Conservation (phyloP, 2,113 vertebrate genomes). For the Suncus etruscus region DNA sequence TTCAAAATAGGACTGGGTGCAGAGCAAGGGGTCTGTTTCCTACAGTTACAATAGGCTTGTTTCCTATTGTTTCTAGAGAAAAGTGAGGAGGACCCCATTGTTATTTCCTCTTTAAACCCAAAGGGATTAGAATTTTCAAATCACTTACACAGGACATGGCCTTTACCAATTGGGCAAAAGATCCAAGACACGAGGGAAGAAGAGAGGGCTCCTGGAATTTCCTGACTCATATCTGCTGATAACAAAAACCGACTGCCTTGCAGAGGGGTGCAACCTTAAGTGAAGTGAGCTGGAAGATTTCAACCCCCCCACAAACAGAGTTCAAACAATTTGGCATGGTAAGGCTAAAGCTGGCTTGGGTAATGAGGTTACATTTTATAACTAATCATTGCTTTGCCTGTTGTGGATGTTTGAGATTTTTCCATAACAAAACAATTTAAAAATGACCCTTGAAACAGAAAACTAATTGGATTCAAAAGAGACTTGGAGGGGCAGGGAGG, state of each 20-base stretch:
- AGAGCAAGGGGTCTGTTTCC: background rate
- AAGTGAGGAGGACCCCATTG: conserved; percentile 1
- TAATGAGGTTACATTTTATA: conserved; percentile 13
- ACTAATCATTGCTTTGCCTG: background rate
- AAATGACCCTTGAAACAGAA: conserved; percentile 54
- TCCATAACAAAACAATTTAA: conserved; percentile 21
- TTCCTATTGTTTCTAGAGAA: background rate
- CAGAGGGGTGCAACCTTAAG: background rate
- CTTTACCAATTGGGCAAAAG: conserved; percentile 38
- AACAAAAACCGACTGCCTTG: background rate
- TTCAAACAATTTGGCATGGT: conserved; percentile 29
- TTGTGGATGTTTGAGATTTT: conserved; percentile 9
- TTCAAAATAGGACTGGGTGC: background rate
- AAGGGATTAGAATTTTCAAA: conserved; percentile 44
- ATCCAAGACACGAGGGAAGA: background rate
- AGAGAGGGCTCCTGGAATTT: background rate
- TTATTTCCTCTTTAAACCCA: conserved; percentile 13
- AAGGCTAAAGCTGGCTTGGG: conserved; percentile 35
- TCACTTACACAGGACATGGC: conserved; percentile 14
- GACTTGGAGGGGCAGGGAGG: background rate
- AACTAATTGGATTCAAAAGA: conserved; percentile 9
- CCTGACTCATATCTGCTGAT: conserved; percentile 6
- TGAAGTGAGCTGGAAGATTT: conserved; percentile 40
- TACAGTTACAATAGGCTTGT: background rate
- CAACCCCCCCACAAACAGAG: conserved; percentile 12